These are phyloP conservation scores for Lemur catta DNA, from an alignment of 2,797 vertebrate species.

Conservation along the genomic window DNA sequence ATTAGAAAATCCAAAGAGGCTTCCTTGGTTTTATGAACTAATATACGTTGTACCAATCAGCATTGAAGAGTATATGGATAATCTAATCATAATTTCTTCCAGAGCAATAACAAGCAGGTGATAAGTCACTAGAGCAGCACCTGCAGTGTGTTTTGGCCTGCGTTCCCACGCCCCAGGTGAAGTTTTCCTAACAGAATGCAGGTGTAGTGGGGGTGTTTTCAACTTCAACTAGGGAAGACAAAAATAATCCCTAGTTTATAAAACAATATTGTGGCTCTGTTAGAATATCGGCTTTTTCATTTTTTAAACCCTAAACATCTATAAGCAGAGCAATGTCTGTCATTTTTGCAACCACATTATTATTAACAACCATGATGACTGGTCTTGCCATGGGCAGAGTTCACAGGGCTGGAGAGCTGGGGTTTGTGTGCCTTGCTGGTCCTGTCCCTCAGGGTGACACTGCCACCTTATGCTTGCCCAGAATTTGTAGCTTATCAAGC, in stretches of 20 bases:
- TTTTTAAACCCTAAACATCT: background rate
- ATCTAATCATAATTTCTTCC: background rate
- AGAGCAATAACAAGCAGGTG: background rate
- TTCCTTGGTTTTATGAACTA: background rate
- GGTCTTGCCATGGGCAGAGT: background rate
- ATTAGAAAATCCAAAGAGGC: background rate
- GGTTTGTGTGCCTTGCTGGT: accelerated
- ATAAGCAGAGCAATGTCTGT: background rate
- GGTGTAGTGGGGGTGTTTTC: background rate
- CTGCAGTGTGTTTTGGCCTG: background rate
- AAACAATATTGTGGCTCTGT: background rate
- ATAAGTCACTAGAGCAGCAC: background rate
- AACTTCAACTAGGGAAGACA: background rate
- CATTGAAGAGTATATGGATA: background rate
- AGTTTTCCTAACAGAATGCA: background rate
- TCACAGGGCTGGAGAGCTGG: background rate
- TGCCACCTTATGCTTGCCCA: no score
- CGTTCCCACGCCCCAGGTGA: background rate
- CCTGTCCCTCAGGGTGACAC: background rate
- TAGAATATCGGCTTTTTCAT: background rate
- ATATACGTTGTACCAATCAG: background rate
- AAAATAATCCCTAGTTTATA: background rate
- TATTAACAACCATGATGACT: background rate
- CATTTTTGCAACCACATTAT: background rate
- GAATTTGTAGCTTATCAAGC: background rate